phyloP scores from a whole-genome alignment of 2,888 invertebrate species.

The Argynnis bischoffii region DNA sequence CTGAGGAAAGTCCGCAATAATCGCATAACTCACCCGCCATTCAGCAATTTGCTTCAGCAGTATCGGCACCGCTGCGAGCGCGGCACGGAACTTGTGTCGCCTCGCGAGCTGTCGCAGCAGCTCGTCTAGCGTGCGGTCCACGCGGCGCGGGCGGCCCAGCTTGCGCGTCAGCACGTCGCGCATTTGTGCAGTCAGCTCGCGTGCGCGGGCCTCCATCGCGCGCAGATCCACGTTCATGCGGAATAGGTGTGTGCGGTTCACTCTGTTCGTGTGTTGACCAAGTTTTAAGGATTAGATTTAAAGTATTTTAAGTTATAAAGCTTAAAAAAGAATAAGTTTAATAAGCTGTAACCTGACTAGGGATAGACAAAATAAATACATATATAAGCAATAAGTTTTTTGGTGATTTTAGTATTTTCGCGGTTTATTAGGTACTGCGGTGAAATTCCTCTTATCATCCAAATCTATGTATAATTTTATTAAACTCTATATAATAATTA shows the following conservation, averaged over 20 bases:
- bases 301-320: too few relatives aligned
- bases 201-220: conserved; percentile 84
- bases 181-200: conserved; percentile 78
- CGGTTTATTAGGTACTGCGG: too few relatives aligned
- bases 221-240: conserved; percentile 87
- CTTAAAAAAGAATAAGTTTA: too few relatives aligned
- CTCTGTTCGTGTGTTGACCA: conserved; percentile 58
- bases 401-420: too few relatives aligned
- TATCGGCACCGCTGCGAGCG: conserved; percentile 56
- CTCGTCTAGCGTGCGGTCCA: conserved; percentile 70
- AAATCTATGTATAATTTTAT: too few relatives aligned
- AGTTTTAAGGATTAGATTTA: too few relatives aligned
- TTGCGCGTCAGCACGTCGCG: conserved; percentile 69
- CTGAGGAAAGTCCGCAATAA: background rate
- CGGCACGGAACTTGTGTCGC: conserved; percentile 66
- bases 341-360: too few relatives aligned
- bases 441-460: too few relatives aligned
- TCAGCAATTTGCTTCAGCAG: conserved; percentile 57
- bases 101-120: conserved; percentile 69
- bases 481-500: too few relatives aligned
- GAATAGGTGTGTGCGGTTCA: conserved; percentile 85
- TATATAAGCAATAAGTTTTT: too few relatives aligned
- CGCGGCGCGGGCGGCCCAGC: conserved; percentile 66
- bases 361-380: too few relatives aligned
- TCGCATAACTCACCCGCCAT: conserved; percentile 60